Evolutionary conservation across 2,888 invertebrate species (phyloP).

Genomic region (Slavum lentiscoides): DNA sequence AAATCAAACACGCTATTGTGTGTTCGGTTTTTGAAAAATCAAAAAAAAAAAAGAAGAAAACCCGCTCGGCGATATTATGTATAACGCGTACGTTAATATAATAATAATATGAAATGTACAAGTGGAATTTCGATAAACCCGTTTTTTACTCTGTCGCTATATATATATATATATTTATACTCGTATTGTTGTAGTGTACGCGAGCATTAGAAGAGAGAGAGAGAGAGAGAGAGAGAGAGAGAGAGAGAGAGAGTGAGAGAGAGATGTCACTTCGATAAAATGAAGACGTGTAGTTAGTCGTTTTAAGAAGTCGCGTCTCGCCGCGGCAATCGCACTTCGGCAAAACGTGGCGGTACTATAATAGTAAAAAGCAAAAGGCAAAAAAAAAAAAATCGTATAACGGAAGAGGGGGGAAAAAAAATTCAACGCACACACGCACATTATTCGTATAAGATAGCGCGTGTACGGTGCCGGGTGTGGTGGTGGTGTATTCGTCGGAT

Average conservation of each 20-base stretch:
- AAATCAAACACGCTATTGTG: conserved; percentile 33
- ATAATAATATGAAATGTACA: no score
- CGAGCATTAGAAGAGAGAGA: no score
- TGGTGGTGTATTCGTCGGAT: no score
- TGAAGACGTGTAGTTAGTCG: conserved; percentile 31
- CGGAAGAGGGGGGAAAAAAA: conserved; percentile 3
- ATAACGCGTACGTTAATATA: no score
- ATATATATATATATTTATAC: no score
- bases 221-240: conserved; percentile 25
- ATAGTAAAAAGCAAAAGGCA: background rate
- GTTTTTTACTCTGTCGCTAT: no score
- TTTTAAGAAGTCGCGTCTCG: background rate
- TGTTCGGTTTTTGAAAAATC: background rate
- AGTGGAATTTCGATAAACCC: background rate
- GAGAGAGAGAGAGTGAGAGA: background rate
- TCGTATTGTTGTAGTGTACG: background rate
- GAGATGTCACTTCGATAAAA: conserved; percentile 34
- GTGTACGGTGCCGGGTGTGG: no score
- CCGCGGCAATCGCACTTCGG: conserved; percentile 26
- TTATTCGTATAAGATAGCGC: conserved; percentile 1
- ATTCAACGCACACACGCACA: conserved; percentile 20
- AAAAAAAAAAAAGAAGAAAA: no score
- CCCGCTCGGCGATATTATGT: no score
- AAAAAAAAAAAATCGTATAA: background rate
- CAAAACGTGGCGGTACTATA: conserved; percentile 27